These are phyloP conservation scores for Lophotriccus pileatus DNA, from an alignment of 2,797 vertebrate species.

Conservation along the genomic window DNA sequence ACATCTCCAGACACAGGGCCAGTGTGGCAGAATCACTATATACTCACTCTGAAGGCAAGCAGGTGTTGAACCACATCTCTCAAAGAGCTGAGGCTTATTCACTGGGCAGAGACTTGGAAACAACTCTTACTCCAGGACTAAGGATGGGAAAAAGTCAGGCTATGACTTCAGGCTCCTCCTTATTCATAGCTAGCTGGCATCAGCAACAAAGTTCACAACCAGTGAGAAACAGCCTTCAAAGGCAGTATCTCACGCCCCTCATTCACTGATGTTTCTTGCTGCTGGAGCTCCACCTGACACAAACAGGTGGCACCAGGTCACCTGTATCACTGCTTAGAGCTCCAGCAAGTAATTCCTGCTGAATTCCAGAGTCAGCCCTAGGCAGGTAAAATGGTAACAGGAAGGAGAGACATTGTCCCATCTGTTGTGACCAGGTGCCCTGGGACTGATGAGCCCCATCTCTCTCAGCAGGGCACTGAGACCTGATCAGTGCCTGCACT, in stretches of 20 bases:
- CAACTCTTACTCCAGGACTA: background rate
- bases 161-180: background rate
- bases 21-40: background rate
- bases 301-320: background rate
- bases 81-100: background rate
- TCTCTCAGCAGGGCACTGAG: background rate
- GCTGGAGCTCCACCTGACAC: background rate
- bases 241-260: background rate
- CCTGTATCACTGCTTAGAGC: background rate
- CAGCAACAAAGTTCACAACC: background rate
- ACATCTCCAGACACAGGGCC: background rate
- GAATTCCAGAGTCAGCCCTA: background rate
- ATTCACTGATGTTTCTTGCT: background rate
- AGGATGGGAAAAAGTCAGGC: background rate
- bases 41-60: rapidly evolving
- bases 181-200: background rate
- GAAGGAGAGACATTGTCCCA: background rate
- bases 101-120: background rate
- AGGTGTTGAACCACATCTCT: background rate
- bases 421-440: background rate
- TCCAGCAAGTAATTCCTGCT: background rate
- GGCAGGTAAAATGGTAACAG: background rate
- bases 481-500: background rate
- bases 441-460: background rate
- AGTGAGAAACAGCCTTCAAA: background rate